A percentile compares a stretch with the other conserved stretches of the same genome.
phyloP scores from a whole-genome alignment of 2,113 vertebrate species.

The Leuciscus idus region DNA sequence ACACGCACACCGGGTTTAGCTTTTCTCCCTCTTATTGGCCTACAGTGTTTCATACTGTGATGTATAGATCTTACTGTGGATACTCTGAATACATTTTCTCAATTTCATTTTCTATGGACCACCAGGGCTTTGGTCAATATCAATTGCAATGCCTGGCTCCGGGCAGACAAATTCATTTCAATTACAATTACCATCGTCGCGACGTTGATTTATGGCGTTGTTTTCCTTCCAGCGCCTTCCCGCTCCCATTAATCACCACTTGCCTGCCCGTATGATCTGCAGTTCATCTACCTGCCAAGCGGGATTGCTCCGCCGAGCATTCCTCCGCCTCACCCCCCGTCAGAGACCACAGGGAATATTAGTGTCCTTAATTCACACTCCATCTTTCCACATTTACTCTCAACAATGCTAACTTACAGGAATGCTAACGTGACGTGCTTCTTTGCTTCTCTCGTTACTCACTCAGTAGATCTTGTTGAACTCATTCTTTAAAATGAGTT shows the following conservation, averaged over 20 bases:
- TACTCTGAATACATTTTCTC: slow-evolving; percentile 52
- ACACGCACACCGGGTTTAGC: neutral
- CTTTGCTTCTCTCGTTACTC: slow-evolving; percentile 10
- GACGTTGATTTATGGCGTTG: slow-evolving; percentile 76
- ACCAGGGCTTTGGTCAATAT: slow-evolving; percentile 70
- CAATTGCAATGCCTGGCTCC: slow-evolving; percentile 67
- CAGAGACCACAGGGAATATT: slow-evolving; percentile 57
- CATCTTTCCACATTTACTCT: slow-evolving; percentile 53
- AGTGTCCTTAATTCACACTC: slow-evolving; percentile 65
- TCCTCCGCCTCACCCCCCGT: slow-evolving; percentile 57
- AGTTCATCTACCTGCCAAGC: slow-evolving; percentile 76
- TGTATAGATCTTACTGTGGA: slow-evolving; percentile 52
- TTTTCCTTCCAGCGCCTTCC: slow-evolving; percentile 71
- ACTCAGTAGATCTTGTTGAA: neutral
- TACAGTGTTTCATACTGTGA: slow-evolving; percentile 51
- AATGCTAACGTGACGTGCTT: slow-evolving; percentile 39
- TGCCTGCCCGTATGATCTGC: slow-evolving; percentile 68
- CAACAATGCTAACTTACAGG: slow-evolving; percentile 48
- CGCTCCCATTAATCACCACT: slow-evolving; percentile 72
- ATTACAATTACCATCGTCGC: slow-evolving; percentile 77
- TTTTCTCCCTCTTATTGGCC: slow-evolving; percentile 31
- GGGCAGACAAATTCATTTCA: slow-evolving; percentile 76
- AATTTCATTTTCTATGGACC: slow-evolving; percentile 66
- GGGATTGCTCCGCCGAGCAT: slow-evolving; percentile 65
- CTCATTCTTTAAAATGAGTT: neutral